Evolutionary conservation across 2,888 invertebrate species (phyloP), one percentile per base, ranked within the genome.

Genomic region (Chouioia cunea): DNA sequence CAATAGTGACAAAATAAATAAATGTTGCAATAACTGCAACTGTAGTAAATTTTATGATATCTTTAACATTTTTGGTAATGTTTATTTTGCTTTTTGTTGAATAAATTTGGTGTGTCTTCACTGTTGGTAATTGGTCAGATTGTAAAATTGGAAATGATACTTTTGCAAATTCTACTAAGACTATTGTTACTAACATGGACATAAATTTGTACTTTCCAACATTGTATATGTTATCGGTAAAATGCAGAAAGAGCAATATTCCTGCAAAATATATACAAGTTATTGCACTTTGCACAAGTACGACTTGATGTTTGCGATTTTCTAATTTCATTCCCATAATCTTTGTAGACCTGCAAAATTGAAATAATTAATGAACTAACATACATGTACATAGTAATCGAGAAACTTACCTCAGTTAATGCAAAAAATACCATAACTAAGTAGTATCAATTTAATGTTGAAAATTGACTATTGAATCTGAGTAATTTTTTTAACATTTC

Each of bases 241-340:
- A 88, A 23, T 89, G 88, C 77, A 91, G 84, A 47, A 89, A 84
- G 65, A 89, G 87, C 46, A 90, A 80, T 72, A 91, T 87, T 71
- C 87, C 87, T 2, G 90, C 88, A 75, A 91, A 86, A 79, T 91
- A 91, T 82, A 91, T 87, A 78, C 90, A 91, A 48, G 91, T 90
- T 75, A 90, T 85, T 44, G 89, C 85, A 82, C 89, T 88, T 47
- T 89, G 88, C 76, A 89, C 82, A 27, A 84, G 70, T 63, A 85
- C 73, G 60, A 85, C 71, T 70, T 80, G 79, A 60, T 82, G 81
- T 20, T 76, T 76, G 50, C 76, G 75, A 62, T 74, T 76, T 54
- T 77, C 77, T 50, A 76, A 69, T 20, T 73, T 75, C 78, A 80
- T 80, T 46, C 53, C 53, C 53, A 12, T 65, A 14, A n/a, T 44